Base-by-base conservation (phyloP, 1,140 invertebrate genomes). In the Leguminivora glycinivorella region DNA sequence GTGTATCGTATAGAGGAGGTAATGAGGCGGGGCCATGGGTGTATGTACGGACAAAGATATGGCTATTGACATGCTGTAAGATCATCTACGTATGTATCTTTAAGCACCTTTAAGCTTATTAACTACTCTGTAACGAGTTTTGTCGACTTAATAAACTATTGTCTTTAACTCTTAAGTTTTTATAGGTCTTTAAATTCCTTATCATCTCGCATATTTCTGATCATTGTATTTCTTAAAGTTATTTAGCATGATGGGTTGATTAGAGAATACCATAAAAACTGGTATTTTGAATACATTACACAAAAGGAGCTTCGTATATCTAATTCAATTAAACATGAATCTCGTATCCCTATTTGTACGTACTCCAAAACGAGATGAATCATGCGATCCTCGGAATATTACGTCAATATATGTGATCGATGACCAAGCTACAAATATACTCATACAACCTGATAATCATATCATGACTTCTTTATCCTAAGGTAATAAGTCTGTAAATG, bases 281-380 rank as follows among this genome's bases (percentile, higher is more conserved):
- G 60, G 69, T 76, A 81, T 17, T 76, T 73, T 78, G 76, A 81
- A 82, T 78, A 80, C 75, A 74, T 43, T 67, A 83, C 83, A 84
- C 83, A 83, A 83, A 83, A 76, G 85, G 83, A 86, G 83, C 83
- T 85, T 52, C 47, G 78, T 77, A 78, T 83, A 83, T 80, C 79
- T 88, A 89, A 88, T 89, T 88, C 83, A 88, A 85, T 89, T 83
- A 84, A 88, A 87, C 87, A 87, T 87, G 82, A 84, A 82, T 88
- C 81, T 83, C 79, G 79, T 80, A 76, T 74, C 80, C 80, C 78
- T 79, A 86, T 86, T 85, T 83, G 81, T 83, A 82, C 63, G 71
- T 74, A 71, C 69, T 70, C 69, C 72, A 69, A 78, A 78, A 77
- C 67, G 78, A 83, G 82, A 88, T 88, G 87, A 89, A 85, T 88